Conservation (phyloP, 2,888 invertebrate species). For the Caenorhabditis sp. region DNA sequence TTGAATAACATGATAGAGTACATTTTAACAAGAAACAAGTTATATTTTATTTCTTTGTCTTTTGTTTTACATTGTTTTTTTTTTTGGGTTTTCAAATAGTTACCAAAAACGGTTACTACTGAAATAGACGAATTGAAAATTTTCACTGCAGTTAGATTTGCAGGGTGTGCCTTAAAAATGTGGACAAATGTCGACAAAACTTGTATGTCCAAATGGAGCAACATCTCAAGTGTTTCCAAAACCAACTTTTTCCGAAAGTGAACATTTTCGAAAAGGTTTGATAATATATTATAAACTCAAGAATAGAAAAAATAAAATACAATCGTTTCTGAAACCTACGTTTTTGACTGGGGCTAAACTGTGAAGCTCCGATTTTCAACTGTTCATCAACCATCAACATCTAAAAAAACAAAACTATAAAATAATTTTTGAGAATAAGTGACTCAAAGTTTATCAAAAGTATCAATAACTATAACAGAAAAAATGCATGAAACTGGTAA, state of each 20-base stretch:
- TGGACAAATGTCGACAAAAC: too few species aligned
- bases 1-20: not conserved
- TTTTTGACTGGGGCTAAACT: conserved; percentile 20
- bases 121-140: too few species aligned
- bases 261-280: too few species aligned
- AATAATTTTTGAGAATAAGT: not conserved
- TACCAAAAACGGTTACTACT: too few species aligned
- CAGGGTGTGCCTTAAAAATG: too few species aligned
- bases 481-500: conserved; percentile 1
- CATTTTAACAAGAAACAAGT: conserved; percentile 1
- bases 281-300: too few species aligned
- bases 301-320: not conserved
- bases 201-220: too few species aligned
- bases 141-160: too few species aligned
- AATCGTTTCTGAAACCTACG: conserved; percentile 21
- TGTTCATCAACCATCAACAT: conserved; percentile 43
- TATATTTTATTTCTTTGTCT: not conserved
- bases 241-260: too few species aligned
- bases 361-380: conserved; percentile 27
- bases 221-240: too few species aligned
- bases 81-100: not conserved
- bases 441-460: not conserved
- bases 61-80: not conserved
- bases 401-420: not conserved
- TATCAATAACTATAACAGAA: not conserved